Conservation (phyloP, 2,888 invertebrate genomes). For the Cerastoderma edule region DNA sequence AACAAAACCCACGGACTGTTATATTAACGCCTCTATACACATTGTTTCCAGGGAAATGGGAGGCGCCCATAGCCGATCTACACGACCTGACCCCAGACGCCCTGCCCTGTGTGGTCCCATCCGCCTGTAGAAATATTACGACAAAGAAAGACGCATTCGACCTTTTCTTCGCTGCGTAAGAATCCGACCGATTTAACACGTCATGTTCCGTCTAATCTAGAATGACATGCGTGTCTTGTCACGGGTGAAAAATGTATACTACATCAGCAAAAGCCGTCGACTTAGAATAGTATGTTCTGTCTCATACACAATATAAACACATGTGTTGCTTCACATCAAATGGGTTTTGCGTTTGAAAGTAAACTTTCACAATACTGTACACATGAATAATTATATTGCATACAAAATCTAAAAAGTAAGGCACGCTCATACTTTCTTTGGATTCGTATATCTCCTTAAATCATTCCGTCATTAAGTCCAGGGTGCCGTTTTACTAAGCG, state of each 20-base stretch:
- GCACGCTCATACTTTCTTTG: no score
- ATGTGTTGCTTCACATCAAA: background rate
- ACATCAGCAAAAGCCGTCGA: no score
- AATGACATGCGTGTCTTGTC: background rate
- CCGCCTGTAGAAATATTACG: conserved; percentile 57
- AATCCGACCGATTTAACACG: background rate
- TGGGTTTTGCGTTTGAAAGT: background rate
- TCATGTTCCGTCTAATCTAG: background rate
- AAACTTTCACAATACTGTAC: background rate
- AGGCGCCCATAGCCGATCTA: conserved; percentile 61
- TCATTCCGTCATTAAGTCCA: no score
- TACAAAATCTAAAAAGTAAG: no score
- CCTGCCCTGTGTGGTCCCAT: conserved; percentile 62
- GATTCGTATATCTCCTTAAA: no score
- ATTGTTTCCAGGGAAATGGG: conserved; percentile 70
- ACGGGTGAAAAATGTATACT: no score
- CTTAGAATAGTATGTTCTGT: no score
- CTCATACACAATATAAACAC: background rate
- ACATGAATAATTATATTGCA: no score
- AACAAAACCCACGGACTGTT: no score
- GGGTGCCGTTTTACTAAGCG: no score
- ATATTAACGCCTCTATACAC: no score
- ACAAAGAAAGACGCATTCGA: conserved; percentile 68
- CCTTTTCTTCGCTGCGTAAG: conserved; percentile 67
- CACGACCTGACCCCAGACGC: conserved; percentile 57